Conservation (phyloP, 2,888 invertebrate species). For the Margaritifera margaritifera region DNA sequence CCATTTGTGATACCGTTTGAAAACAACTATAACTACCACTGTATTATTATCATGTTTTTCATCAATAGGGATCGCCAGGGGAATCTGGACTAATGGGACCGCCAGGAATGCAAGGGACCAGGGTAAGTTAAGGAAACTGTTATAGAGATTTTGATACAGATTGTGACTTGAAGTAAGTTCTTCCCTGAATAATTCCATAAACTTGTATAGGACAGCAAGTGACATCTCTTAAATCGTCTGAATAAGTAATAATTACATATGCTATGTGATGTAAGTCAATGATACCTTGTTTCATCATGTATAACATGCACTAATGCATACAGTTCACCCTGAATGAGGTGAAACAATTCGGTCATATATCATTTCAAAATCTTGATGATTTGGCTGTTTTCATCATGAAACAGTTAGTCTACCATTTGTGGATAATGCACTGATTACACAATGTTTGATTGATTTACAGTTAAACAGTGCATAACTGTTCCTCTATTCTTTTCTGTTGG, state of each 20-base stretch:
- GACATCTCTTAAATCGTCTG: background rate
- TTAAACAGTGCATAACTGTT: too few relatives aligned
- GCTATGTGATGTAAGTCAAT: background rate
- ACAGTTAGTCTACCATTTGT: too few relatives aligned
- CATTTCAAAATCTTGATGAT: too few relatives aligned
- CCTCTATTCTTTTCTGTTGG: too few relatives aligned
- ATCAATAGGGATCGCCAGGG: conserved; percentile 40
- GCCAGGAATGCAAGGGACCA: conserved; percentile 79
- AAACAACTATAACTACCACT: background rate
- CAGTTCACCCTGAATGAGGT: too few relatives aligned
- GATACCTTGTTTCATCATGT: too few relatives aligned
- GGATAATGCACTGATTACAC: too few relatives aligned
- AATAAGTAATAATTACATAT: background rate
- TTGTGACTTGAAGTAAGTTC: background rate
- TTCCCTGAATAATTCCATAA: background rate
- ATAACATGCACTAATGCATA: too few relatives aligned
- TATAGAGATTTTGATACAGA: background rate
- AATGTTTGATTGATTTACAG: too few relatives aligned
- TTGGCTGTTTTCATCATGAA: too few relatives aligned
- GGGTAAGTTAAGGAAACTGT: conserved; percentile 33
- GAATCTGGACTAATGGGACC: conserved; percentile 80
- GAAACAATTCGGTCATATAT: too few relatives aligned
- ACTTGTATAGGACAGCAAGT: background rate
- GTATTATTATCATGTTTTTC: background rate
- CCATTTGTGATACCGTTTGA: too few relatives aligned